Evolutionary conservation across 1,140 invertebrate genomes (phyloP), one percentile per base, ranked within the genome.

Genomic region (Leptinotarsa defecta): DNA sequence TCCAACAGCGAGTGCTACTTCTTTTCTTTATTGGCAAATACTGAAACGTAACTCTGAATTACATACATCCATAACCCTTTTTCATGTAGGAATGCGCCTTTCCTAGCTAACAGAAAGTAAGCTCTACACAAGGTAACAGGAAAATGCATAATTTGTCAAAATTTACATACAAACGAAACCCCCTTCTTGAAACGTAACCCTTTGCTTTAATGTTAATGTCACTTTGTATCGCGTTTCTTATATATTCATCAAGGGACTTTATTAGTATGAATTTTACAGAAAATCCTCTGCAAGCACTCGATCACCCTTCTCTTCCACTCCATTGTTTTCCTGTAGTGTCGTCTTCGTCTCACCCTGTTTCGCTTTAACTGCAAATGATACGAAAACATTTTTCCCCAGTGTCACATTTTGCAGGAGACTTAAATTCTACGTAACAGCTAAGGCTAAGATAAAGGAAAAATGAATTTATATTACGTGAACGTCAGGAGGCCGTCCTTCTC

Each of bases 231-330:
- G 80, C 76, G 77, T 82, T 82, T 82, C 81, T 82, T 82, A 82
- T 82, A 82, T 82, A 82, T 82, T 82, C 81, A 82, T 82, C 81
- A 82, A 82, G 81, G 81, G 81, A 82, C 81, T 82, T 81, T 82
- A 82, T 82, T 82, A 82, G 80, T 78, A 76, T 74, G 67, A 74
- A 68, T 74, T 68, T 69, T 61, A 34, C 19, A 52, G 17, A 49
- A 64, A 69, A 69, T 34, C 6, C 43, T 71, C 76, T 19, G 22
- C 76, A 71, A 64, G 76, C 70, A 57, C n/a, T 13, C 15, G 15
- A 15, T 27, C 67, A n/a, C 65, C 63, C 52, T 4, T 48, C 62
- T 73, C 49, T 68, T 74, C 52, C 48, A 43, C 48, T 48, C 48
- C 57, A 17, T 74, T 69, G 49, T 48, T 17, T 69, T 61, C 43